A percentile compares a stretch with the other conserved stretches of the same genome.
These are phyloP conservation scores for Naso thynnoides DNA, from an alignment of 2,797 vertebrate genomes.

Conservation along the genomic window DNA sequence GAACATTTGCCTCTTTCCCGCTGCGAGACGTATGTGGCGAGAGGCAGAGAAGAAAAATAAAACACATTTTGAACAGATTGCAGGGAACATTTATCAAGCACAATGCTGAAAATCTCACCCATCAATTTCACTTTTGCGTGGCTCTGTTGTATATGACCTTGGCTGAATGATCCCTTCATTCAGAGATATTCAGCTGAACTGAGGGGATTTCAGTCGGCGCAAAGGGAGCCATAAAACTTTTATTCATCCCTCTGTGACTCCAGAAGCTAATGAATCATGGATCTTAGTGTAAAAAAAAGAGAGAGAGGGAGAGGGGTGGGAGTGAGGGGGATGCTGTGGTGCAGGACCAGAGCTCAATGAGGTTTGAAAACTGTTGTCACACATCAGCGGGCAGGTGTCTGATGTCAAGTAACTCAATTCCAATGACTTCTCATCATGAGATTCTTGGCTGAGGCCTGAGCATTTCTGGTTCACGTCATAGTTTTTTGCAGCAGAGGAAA, in stretches of 20 bases:
- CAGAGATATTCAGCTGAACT: constrained; percentile 73
- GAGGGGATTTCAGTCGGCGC: constrained; percentile 70
- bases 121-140: constrained; percentile 76
- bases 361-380: constrained; percentile 84
- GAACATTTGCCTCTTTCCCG: constrained; percentile 54
- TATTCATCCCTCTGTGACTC: constrained; percentile 78
- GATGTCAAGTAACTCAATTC: constrained; percentile 82
- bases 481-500: background rate
- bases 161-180: constrained; percentile 75
- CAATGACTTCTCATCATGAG: constrained; percentile 71
- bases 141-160: constrained; percentile 77
- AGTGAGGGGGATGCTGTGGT: constrained; percentile 41
- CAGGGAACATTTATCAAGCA: constrained; percentile 75
- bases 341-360: constrained; percentile 79
- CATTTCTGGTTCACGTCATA: constrained; percentile 54
- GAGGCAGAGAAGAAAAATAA: constrained; percentile 61
- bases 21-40: constrained; percentile 73
- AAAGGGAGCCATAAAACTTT: constrained; percentile 76
- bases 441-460: constrained; percentile 51
- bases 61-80: constrained; percentile 73
- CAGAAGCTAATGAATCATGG: constrained; percentile 82
- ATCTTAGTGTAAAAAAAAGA: constrained; percentile 62
- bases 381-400: constrained; percentile 76
- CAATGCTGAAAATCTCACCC: constrained; percentile 64
- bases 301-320: constrained; percentile 18